Base-by-base conservation (phyloP, 2,888 invertebrate genomes). In the Adineta ricciae region DNA sequence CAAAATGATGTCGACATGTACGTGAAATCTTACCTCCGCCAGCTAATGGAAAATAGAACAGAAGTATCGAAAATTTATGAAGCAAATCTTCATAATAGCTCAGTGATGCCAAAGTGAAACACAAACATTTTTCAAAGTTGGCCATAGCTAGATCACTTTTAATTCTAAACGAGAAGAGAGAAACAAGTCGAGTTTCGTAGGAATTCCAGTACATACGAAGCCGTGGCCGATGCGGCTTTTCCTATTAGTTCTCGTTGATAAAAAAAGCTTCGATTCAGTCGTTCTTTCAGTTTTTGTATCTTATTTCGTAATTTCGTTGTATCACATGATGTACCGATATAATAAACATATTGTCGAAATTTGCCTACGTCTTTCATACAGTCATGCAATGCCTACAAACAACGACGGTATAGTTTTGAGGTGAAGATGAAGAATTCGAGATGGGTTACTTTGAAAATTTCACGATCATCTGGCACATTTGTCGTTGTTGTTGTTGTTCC, bases 341-440 rank as follows among this genome's bases (percentile, higher is more conserved):
- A 78, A 78, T 78, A 78, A 41, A 78, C 21, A 78, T 78, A 78
- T 78, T 78, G 78, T 78, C 78, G 21, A 78, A 78, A 78, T 78
- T 78, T 78, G 8, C 78, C 41, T 41, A 78, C 41, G n/a, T 78
- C 78, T 78, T 78, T 78, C 78, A 78, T 78, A 78, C 78, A 78
- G 41, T 78, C 78, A 41, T 78, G 78, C 4, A 78, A 32, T n/a
- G 32, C 78, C 78, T 78, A 78, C 24, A 78, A 78, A 38, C 3
- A 41, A 41, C 4, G 27, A 64, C 9, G 4, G 7, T 8, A 32
- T 41, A n/a, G n/a, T n/a, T n/a, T n/a, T n/a, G n/a, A n/a, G n/a
- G n/a, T n/a, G n/a, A n/a, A n/a, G n/a, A n/a, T n/a, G n/a, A 19
- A 14, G 1, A 32, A 19, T 19, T 64, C 0, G 19, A 64, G 19